Base-by-base conservation (phyloP, 35 echinoderm and acorn worm genomes). In the Acanthaster planci region DNA sequence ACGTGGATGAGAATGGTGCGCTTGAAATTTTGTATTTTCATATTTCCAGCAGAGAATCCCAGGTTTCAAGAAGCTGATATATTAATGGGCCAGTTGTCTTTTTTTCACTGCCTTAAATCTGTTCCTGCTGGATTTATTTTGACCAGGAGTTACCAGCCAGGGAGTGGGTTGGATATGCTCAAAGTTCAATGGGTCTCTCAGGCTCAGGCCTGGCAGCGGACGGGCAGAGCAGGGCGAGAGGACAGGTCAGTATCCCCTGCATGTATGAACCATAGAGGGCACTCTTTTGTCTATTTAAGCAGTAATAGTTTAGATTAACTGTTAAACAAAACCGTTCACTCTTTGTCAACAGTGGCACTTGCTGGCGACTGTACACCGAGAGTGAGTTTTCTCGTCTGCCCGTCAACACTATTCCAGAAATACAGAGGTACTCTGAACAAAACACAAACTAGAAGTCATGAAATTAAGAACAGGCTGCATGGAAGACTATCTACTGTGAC, bases 291-390 rank as follows among this genome's bases (percentile, higher is more conserved):
- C 42, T 47, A 47, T 47, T 12, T 6, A 47, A n/a, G n/a, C n/a
- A n/a, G n/a, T n/a, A n/a, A n/a, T n/a, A n/a, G n/a, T n/a, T n/a
- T n/a, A n/a, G n/a, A n/a, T n/a, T n/a, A n/a, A n/a, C n/a, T n/a
- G n/a, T n/a, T n/a, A n/a, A n/a, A n/a, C n/a, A n/a, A n/a, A n/a
- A n/a, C n/a, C n/a, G n/a, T n/a, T n/a, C n/a, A n/a, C 57, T 52
- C 17, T 76, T 52, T 78, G 40, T 51, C 40, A 67, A 3, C 67
- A 98, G 95, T 94, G 95, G 95, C 18, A 91, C 88, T 21, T 98
- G 95, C 85, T 98, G 95, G 95, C 84, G 95, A 76, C 64, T 98
- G 27, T 98, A 94, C 30, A 98, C 91, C 82, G 95, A 98, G 87
- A 86, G 88, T 56, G 89, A 88, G 30, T 98, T 89, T 91, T 60